Evolutionary conservation across 2,113 vertebrate genomes (phyloP).

Genomic region (Aythya baeri): DNA sequence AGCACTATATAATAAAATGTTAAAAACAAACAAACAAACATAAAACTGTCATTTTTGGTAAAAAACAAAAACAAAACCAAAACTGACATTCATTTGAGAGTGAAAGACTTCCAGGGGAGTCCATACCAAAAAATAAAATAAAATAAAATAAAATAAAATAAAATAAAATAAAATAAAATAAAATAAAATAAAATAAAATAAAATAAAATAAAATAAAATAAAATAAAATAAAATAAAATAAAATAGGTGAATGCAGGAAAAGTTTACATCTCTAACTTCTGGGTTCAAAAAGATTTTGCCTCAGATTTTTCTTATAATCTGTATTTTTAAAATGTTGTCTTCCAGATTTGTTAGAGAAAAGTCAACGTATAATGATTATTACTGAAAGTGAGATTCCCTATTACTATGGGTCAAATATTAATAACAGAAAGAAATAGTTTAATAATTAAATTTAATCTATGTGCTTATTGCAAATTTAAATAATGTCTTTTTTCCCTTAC

Average conservation of each 20-base stretch:
- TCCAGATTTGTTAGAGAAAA: conserved; percentile 35
- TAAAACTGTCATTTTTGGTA: not conserved
- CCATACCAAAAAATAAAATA: not conserved
- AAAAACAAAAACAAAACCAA: not conserved
- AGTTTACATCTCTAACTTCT: not conserved
- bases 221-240: not conserved
- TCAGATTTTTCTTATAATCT: not conserved
- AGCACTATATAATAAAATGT: accelerated
- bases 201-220: too few species aligned
- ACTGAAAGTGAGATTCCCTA: not conserved
- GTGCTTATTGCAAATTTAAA: conserved; percentile 24
- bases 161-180: too few species aligned
- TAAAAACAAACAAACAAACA: not conserved
- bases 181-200: not conserved
- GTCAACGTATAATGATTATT: not conserved
- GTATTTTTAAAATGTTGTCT: not conserved
- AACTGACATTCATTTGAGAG: not conserved
- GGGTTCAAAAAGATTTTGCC: not conserved
- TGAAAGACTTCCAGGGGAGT: not conserved
- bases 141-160: too few species aligned
- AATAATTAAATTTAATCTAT: not conserved
- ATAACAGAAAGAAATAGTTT: conserved; percentile 32
- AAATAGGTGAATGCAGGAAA: not conserved
- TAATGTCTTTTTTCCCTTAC: not conserved
- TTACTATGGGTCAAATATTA: not conserved